Conservation (phyloP, 30 jellyfish, hydroid and myxozoan genomes). For the Nemopilema nomurai region DNA sequence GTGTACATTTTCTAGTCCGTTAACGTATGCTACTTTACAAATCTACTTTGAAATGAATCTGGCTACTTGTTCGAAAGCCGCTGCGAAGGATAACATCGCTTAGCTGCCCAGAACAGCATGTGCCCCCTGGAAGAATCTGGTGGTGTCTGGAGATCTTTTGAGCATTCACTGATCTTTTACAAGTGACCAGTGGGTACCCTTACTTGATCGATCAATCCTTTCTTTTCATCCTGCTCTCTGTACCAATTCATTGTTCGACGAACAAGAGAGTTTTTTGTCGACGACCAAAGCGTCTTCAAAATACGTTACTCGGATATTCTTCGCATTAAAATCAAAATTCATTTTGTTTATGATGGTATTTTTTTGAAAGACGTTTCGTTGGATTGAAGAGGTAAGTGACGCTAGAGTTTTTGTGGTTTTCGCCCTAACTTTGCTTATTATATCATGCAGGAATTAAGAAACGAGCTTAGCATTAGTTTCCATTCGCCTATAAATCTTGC, state of each 20-base stretch:
- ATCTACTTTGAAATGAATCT: no score
- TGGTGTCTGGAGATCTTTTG: constrained; percentile 66
- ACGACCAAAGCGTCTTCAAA: constrained; percentile 41
- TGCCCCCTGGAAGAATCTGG: constrained; percentile 37
- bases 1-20: no score
- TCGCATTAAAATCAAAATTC: neutral
- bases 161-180: constrained; percentile 67
- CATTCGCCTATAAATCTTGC: no score
- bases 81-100: neutral
- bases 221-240: constrained; percentile 20
- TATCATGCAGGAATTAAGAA: no score
- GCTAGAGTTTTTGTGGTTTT: neutral
- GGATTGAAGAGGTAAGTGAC: constrained; percentile 4
- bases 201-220: constrained; percentile 12
- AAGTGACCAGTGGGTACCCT: constrained; percentile 74
- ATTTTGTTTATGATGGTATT: neutral
- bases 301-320: neutral
- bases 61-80: neutral
- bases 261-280: constrained; percentile 1
- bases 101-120: neutral
- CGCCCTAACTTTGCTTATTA: neutral
- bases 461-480: no score
- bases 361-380: neutral
- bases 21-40: no score
- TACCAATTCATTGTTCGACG: constrained; percentile 27